Evolutionary conservation across 2,888 invertebrate genomes (phyloP), one percentile per base, ranked within the genome.

Genomic region (Aphelenchoides bicaudatus): DNA sequence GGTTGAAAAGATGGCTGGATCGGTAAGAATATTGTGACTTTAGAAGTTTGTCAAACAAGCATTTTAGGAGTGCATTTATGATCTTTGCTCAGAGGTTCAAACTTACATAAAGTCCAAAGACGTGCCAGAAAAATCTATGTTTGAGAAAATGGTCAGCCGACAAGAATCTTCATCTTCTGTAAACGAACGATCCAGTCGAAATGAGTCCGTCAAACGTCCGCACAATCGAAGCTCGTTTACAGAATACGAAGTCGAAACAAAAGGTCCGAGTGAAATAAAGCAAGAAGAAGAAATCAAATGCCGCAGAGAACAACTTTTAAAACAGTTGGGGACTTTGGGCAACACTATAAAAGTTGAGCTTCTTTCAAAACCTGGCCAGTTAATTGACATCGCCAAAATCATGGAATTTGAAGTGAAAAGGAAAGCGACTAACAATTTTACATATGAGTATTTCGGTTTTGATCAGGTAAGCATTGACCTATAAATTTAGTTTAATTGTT

Each of bases 231-330:
- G 21, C 10, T 25, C 21, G 10, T 25, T 21, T 10, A 43, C 21
- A 19, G 43, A 21, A n/a, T 10, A 21, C 23, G 10, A 21, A 47
- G 5, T 47, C 49, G 46, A 49, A 49, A 47, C 29, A 8, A 47
- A 49, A 49, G 49, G 46, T 30, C 49, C 49, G 31, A 30, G 54
- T 6, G 57, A 54, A 58, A 56, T 54, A 13, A 13, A 30, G 29
- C 27, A 16, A 31, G 55, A 54, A 29, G 57, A 54, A n/a, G 52
- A 51, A 30, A n/a, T 37, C 8, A 31, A 38, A 2, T 51, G 52
- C 25, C 52, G 19, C 16, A n/a, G 16, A 6, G 37, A 51, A n/a
- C 37, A 51, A 29, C 21, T 19, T 16, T 29, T 51, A n/a, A 37
- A 34, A 13, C 39, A n/a, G 19, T 16, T 51, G 8, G 52, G 52